Percentiles rank a stretch among this genome's conserved stretches.
phyloP scores from a whole-genome alignment of 1,140 invertebrate species.

The Bacillus rossius region DNA sequence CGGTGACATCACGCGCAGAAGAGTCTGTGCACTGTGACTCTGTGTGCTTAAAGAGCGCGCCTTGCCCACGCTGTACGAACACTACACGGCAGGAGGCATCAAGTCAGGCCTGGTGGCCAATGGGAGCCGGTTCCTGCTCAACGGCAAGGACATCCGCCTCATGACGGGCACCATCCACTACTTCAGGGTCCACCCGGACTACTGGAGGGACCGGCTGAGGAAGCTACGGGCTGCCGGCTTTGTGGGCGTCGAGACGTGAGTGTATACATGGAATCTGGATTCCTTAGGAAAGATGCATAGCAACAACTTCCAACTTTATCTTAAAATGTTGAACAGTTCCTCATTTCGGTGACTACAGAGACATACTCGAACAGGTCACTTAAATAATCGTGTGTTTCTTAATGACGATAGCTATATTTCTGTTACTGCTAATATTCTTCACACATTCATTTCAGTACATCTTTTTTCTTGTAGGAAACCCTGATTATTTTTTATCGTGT shows the following conservation, averaged over 20 bases:
- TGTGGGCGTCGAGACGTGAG: slow-evolving; percentile 48
- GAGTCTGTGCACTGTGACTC: too few species aligned
- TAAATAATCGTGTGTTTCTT: too few species aligned
- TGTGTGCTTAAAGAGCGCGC: slow-evolving; percentile 9
- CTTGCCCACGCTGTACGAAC: slow-evolving; percentile 29
- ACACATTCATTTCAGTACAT: too few species aligned
- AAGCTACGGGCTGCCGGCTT: slow-evolving; percentile 47
- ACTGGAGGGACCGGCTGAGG: slow-evolving; percentile 47
- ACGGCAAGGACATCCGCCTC: slow-evolving; percentile 34
- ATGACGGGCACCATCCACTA: slow-evolving; percentile 49
- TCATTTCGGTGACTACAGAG: too few species aligned
- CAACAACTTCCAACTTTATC: not conserved
- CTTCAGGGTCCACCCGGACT: slow-evolving; percentile 46
- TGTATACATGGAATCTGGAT: not conserved
- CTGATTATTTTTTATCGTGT: too few species aligned
- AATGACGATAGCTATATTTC: too few species aligned
- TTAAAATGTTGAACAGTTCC: not conserved
- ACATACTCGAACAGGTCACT: too few species aligned
- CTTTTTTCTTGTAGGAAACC: too few species aligned
- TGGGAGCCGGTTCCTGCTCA: slow-evolving; percentile 30
- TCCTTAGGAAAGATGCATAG: not conserved
- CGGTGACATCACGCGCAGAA: too few species aligned
- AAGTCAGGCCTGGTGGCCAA: slow-evolving; percentile 25
- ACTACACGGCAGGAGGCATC: slow-evolving; percentile 26
- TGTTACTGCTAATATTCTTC: too few species aligned